Conservation (phyloP, 2,113 vertebrate genomes). For the Sapajus apella region DNA sequence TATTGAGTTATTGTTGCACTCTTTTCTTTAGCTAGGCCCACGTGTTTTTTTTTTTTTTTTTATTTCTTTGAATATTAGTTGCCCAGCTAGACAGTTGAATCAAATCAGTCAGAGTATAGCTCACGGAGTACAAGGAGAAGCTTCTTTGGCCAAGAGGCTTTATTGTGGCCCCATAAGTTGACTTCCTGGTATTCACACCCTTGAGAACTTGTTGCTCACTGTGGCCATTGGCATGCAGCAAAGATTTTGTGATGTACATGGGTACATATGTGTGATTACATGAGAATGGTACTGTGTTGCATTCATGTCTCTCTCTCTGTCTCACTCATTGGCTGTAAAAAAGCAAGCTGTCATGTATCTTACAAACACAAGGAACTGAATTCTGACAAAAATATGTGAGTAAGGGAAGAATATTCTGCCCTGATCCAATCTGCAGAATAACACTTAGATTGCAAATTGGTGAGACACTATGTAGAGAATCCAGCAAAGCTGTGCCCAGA, state of each 20-base stretch:
- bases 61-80: background rate
- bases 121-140: background rate
- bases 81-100: no score
- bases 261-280: background rate
- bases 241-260: background rate
- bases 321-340: background rate
- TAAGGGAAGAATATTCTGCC: background rate
- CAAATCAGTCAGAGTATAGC: background rate
- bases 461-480: background rate
- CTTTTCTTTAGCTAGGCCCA: background rate
- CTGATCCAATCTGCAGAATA: background rate
- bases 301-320: background rate
- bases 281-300: background rate
- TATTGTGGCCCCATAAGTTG: background rate
- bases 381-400: background rate
- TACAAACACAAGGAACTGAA: background rate
- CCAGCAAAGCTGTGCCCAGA: background rate
- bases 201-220: background rate
- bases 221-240: background rate
- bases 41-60: background rate
- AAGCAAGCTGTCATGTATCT: background rate
- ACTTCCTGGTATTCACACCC: background rate
- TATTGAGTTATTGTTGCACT: background rate
- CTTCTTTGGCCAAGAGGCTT: background rate
- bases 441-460: background rate